Base-by-base conservation (phyloP, 2,888 invertebrate genomes). In the Adineta ricciae region DNA sequence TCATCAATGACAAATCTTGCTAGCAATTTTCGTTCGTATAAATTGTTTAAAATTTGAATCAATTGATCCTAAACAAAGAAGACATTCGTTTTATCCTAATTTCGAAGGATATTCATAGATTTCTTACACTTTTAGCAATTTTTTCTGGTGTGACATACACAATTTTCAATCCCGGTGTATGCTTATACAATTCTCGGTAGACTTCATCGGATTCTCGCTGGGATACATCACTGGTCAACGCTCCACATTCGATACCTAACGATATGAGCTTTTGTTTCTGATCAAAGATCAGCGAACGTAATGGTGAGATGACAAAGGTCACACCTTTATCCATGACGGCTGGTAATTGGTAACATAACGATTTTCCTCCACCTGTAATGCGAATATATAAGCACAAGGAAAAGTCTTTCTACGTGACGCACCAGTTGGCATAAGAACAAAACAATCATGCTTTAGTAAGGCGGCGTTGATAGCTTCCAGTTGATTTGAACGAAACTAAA, bases 81-180 rank as follows among this genome's bases (percentile, higher is more conserved):
- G 14, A 11, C 49, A 49, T 49, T 11, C 14, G 8, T 49, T 14
- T 49, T 14, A 49, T 49, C 8, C 14, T 50, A 50, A 50, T 4
- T 56, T n/a, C n/a, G n/a, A n/a, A n/a, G n/a, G n/a, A n/a, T n/a
- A n/a, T n/a, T n/a, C n/a, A n/a, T n/a, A n/a, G n/a, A 27, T 27
- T 32, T 27, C 64, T 32, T 64, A 64, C 91, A n/a, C 97, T 96
- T 32, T 50, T 72, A 32, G 93, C 92, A 87, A 97, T 93, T 92
- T 97, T 99, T 91, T 99, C 98, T 0, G 99, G 99, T 0, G 98
- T 99, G 8, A 97, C 94, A 90, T 98, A 99, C 0, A 99, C 91
- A 86, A 99, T 92, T 89, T 96, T 96, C 16, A 96, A 91, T 5
- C 91, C 92, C 14, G 92, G 92, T 32, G 90, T 89, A 84, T 90